Percentiles rank a stretch among this genome's conserved stretches.
phyloP scores from a whole-genome alignment of 1,140 invertebrate species.

The Idris sp. region DNA sequence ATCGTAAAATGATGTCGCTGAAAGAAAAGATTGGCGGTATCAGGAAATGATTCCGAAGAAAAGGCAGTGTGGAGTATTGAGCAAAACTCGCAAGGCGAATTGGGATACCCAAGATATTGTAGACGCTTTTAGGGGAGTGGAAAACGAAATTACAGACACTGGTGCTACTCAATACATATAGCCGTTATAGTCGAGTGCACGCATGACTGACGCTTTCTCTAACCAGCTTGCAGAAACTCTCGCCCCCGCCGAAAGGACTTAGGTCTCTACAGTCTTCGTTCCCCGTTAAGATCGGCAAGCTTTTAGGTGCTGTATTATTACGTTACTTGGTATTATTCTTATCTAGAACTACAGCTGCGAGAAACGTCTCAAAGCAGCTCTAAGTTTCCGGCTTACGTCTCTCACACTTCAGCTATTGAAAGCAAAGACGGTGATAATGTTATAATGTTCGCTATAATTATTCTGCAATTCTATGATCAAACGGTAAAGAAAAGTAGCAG shows the following conservation, averaged over 20 bases:
- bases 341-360: constrained; percentile 56
- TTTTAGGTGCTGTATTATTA: constrained; percentile 65
- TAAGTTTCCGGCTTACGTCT: constrained; percentile 55
- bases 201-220: constrained; percentile 61
- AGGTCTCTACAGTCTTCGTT: constrained; percentile 35
- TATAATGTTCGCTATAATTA: constrained; percentile 43
- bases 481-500: no score
- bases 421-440: constrained; percentile 47
- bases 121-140: constrained; percentile 53
- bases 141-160: constrained; percentile 58
- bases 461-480: constrained; percentile 27
- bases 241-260: constrained; percentile 37
- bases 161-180: constrained; percentile 38
- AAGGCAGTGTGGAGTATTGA: constrained; percentile 37
- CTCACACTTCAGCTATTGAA: constrained; percentile 24
- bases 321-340: constrained; percentile 67
- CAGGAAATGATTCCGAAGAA: constrained; percentile 26
- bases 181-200: constrained; percentile 45
- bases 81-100: constrained; percentile 23
- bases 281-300: constrained; percentile 46
- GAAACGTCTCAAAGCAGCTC: constrained; percentile 56
- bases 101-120: constrained; percentile 57
- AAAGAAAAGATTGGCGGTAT: constrained; percentile 35
- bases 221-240: constrained; percentile 46
- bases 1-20: constrained; percentile 30